Conservation (phyloP, 1,140 invertebrate genomes). For the Chrysomallon squamiferum region DNA sequence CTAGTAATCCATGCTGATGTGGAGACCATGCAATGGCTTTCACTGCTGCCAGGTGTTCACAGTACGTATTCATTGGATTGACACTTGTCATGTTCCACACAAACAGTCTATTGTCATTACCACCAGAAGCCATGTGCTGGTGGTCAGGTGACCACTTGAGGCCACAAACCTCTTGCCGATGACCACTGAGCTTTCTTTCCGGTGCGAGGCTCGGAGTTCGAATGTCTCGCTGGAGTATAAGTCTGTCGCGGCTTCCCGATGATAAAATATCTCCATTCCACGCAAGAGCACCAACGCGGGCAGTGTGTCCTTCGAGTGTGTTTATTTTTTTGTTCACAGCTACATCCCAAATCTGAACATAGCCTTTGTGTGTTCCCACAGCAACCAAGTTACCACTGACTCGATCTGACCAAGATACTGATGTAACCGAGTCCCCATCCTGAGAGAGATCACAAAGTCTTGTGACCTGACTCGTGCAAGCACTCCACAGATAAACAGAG, state of each 20-base stretch:
- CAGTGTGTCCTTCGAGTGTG: constrained; percentile 90
- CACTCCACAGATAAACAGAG: constrained; percentile 99
- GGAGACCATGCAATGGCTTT: constrained; percentile 98
- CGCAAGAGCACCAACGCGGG: constrained; percentile 84
- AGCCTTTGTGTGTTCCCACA: constrained; percentile 96
- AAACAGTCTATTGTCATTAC: constrained; percentile 98
- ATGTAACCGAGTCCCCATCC: constrained; percentile 95
- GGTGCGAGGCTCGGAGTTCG: constrained; percentile 76
- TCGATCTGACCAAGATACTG: constrained; percentile 98
- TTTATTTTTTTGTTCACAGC: constrained; percentile 91
- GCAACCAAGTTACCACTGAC: constrained; percentile 89
- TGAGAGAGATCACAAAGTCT: constrained; percentile 92
- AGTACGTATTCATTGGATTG: constrained; percentile 83
- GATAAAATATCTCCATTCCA: constrained; percentile 98
- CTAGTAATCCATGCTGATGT: constrained; percentile 96
- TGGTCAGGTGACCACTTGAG: constrained; percentile 99
- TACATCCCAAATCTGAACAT: constrained; percentile 95
- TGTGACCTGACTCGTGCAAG: constrained; percentile 97
- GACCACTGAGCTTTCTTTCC: constrained; percentile 76
- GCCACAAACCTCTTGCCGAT: constrained; percentile 97
- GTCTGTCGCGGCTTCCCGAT: constrained; percentile 92
- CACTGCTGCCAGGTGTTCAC: constrained; percentile 98
- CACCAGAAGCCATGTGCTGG: constrained; percentile 96
- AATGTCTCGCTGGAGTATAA: constrained; percentile 94
- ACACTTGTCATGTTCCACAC: constrained; percentile 91